Percentiles rank a stretch among this genome's conserved stretches.
These are phyloP conservation scores for Acropora tenuis DNA, from an alignment of 64 coral and sea anemone species.

Conservation along the genomic window DNA sequence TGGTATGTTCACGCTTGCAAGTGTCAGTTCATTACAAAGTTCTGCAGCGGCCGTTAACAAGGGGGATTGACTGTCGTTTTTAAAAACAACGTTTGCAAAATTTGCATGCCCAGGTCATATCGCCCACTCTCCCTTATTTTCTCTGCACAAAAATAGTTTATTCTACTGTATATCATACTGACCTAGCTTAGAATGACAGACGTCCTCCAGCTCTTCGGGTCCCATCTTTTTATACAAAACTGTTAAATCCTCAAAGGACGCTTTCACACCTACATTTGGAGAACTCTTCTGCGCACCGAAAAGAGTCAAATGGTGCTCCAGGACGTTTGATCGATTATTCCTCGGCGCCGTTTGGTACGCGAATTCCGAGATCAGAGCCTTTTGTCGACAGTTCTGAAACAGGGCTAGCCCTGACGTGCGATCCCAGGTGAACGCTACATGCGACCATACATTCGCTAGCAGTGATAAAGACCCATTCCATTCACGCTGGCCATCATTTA, in stretches of 20 bases:
- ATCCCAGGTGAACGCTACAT: slow-evolving; percentile 58
- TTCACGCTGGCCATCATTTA: slow-evolving; percentile 47
- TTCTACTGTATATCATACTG: neutral
- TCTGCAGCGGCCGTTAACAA: too few relatives aligned
- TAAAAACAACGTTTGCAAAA: too few relatives aligned
- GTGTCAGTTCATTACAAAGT: too few relatives aligned
- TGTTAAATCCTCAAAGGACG: slow-evolving; percentile 16
- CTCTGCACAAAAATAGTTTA: too few relatives aligned
- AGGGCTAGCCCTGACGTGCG: slow-evolving; percentile 27
- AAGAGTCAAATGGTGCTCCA: slow-evolving; percentile 29
- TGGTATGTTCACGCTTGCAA: too few relatives aligned
- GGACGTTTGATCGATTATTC: slow-evolving; percentile 31
- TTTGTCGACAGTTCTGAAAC: slow-evolving; percentile 57
- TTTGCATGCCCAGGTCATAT: too few relatives aligned
- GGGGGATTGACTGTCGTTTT: too few relatives aligned
- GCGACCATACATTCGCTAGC: slow-evolving; percentile 19
- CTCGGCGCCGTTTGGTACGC: neutral
- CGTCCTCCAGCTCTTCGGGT: neutral
- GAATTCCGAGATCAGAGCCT: neutral
- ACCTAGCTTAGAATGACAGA: slow-evolving; percentile 38
- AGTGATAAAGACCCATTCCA: slow-evolving; percentile 36
- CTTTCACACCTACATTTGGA: neutral
- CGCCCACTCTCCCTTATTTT: too few relatives aligned
- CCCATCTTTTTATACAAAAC: slow-evolving; percentile 16
- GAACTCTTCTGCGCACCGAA: neutral